phyloP scores from a whole-genome alignment of 2,797 vertebrate species.

The Rhinatrema bivittatum region DNA sequence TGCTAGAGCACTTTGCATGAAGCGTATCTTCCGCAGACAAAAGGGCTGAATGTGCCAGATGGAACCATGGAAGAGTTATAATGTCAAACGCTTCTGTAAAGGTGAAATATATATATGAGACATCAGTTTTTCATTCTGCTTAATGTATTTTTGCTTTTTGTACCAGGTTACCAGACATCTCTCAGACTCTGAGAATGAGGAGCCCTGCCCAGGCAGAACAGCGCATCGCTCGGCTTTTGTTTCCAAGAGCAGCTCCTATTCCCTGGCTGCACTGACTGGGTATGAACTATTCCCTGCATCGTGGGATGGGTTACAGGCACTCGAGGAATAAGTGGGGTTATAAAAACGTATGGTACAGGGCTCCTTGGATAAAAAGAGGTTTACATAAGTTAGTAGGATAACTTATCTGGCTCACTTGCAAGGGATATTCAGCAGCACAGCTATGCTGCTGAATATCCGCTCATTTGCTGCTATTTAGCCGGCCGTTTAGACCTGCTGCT shows the following conservation, averaged over 20 bases:
- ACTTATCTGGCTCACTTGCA: no score
- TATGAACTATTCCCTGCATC: slow-evolving; percentile 40
- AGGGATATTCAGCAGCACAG: no score
- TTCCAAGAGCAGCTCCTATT: slow-evolving; percentile 67
- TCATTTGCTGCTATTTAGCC: no score
- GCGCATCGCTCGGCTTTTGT: slow-evolving; percentile 79
- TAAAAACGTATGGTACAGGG: neutral
- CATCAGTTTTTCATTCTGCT: neutral
- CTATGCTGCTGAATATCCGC: no score
- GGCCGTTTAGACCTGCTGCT: no score
- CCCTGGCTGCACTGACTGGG: slow-evolving; percentile 63
- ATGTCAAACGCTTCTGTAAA: neutral
- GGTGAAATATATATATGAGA: no score
- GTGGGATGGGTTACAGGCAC: neutral
- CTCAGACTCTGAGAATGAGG: slow-evolving; percentile 93
- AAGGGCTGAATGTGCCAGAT: no score
- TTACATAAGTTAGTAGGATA: no score
- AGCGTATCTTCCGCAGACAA: no score
- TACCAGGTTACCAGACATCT: slow-evolving; percentile 72
- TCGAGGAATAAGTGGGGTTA: neutral
- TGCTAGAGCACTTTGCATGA: neutral
- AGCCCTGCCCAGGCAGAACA: slow-evolving; percentile 73
- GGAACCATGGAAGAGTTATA: neutral
- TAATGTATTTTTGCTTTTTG: no score
- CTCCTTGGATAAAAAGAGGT: no score